These are phyloP conservation scores for Pycnonotus jocosus DNA, from an alignment of 2,113 vertebrate genomes.

Conservation along the genomic window DNA sequence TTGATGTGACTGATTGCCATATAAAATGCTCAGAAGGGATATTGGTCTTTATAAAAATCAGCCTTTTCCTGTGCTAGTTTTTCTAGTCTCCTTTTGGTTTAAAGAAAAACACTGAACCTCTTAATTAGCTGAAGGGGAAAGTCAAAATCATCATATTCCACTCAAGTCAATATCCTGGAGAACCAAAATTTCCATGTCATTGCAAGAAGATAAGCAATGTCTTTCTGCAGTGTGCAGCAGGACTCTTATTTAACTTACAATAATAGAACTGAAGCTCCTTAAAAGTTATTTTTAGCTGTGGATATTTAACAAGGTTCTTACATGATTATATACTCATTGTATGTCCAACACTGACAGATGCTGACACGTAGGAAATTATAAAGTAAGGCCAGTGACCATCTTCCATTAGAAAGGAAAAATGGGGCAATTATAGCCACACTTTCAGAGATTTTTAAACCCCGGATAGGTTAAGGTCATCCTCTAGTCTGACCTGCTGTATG, in stretches of 20 bases:
- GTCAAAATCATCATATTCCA: conserved; percentile 6
- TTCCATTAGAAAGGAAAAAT: conserved; percentile 48
- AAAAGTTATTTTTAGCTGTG: background rate
- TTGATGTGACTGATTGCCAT: background rate
- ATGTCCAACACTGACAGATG: background rate
- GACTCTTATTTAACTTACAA: background rate
- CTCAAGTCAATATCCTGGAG: background rate
- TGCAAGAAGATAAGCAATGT: background rate
- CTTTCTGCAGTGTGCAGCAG: background rate
- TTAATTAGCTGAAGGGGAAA: conserved; percentile 25
- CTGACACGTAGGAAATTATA: conserved; percentile 5
- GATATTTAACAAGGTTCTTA: conserved; percentile 7
- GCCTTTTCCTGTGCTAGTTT: background rate
- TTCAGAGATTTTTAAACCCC: background rate
- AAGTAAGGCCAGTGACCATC: background rate
- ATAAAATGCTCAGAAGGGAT: background rate
- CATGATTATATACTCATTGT: background rate
- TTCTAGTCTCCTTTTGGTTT: background rate
- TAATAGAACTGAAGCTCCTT: background rate
- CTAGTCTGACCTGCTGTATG: background rate
- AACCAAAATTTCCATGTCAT: background rate
- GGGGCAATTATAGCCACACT: background rate
- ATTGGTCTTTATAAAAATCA: background rate
- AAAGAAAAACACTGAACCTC: background rate
- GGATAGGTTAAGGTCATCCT: background rate